Base-by-base conservation (phyloP, 2,888 invertebrate species). In the Onchidella celtica region DNA sequence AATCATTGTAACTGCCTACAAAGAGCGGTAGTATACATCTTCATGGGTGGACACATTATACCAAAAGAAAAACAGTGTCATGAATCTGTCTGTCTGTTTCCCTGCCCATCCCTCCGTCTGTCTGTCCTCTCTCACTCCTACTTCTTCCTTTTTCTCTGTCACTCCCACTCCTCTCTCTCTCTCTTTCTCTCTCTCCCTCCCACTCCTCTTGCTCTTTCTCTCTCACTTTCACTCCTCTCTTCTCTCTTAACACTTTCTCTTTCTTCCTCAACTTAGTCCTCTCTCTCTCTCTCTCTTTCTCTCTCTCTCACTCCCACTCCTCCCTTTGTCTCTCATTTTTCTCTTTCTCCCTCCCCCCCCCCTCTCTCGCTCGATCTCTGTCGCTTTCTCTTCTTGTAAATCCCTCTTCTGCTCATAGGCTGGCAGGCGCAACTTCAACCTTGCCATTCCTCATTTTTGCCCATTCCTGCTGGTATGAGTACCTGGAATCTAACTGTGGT, bases 251-350 rank as follows among this genome's bases (percentile, higher is more conserved):
- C 14, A n/a, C 57, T 6, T 66, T 66, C n/a, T 29, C 63, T 57
- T 3, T 66, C 55, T 76, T 55, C 27, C 34, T 66, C 32, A 38
- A 29, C 14, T 11, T 69, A 38, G 55, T 27, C 27, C 29, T 57
- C 68, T 69, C 65, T 9, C 65, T 38, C 75, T 75, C 24, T 61
- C 34, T 59, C 59, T 74, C 61, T 34, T 24, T 32, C 73, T 74
- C 34, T 34, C 61, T 74, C 59, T 74, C 21, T 74, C 73, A 32
- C 34, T 29, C 55, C 40, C 2, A 24, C 3, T 74, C 59, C 59
- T n/a, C 17, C 47, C 9, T 47, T 17, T 47, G 9, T 47, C 47
- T 47, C 47, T 47, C 47, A n/a, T 47, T 17, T 47, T 38, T 59
- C 34, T 59, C 24, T 36, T 32, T 61, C n/a, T 63, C 27, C 61